Base-by-base conservation (phyloP, 2,113 vertebrate genomes). In the Parus major region DNA sequence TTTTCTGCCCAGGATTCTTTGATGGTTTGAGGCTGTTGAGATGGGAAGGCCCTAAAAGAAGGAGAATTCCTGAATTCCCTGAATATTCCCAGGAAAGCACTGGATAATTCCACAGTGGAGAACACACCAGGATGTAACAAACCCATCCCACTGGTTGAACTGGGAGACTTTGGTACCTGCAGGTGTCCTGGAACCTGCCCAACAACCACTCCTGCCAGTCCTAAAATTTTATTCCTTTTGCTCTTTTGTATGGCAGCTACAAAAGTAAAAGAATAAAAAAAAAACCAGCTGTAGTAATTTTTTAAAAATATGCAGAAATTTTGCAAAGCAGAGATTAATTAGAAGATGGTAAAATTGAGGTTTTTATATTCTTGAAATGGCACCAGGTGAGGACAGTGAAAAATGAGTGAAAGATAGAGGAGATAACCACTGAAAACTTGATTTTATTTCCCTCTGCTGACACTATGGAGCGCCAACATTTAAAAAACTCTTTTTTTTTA, bases 101-200 rank as follows among this genome's bases (percentile, higher is more conserved):
- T 47, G 47, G 24, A 13, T 49, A 25, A 63, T 63, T n/a, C 3
- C 3, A 13, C 3, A 24, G 28, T 9, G 36, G 28, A 8, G 33
- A 44, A 28, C 2, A 3, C 41, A 41, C 14, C 18, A 2, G 46
- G 33, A 28, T 36, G 33, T 28, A 81, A 56, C 11, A 49, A 68
- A 50, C 27, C 27, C 49, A 81, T 23, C 35, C 39, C 64, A 15
- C 18, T 5, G 6, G 8, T n/a, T 35, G 22, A 39, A 24, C 61
- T 25, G 50, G 60, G 41, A 82, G 6, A n/a, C 21, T 4, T 11
- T 0, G 0, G 21, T 7, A 13, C 42, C 8, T 15, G n/a, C n/a
- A 50, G 53, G 53, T 46, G 14, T 57, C 21, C 2, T 3, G 28
- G 25, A 6, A 39, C 15, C 46, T 27, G 10, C 42, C 56, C 8